These are phyloP conservation scores for Dysmachus trigonus DNA, from an alignment of 2,888 invertebrate species.

Conservation along the genomic window DNA sequence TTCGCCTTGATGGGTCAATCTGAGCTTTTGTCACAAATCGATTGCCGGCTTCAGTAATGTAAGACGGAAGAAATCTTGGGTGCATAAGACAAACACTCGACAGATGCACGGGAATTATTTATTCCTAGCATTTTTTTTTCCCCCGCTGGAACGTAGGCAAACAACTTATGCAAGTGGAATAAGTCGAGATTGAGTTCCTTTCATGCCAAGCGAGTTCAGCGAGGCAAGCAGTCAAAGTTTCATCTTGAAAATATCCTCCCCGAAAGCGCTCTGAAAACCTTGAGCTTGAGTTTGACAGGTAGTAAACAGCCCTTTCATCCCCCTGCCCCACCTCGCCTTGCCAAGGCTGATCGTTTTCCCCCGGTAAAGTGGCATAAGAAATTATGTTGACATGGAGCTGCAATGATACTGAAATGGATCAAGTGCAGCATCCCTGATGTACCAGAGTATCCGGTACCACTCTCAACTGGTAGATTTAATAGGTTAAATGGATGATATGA, in stretches of 20 bases:
- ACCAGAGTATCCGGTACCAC: neutral
- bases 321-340: neutral
- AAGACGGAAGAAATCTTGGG: neutral
- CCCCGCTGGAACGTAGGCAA: neutral
- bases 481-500: conserved; percentile 4
- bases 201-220: neutral
- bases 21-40: neutral
- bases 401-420: conserved; percentile 23
- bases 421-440: neutral
- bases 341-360: neutral
- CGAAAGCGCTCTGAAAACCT: neutral
- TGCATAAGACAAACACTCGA: neutral
- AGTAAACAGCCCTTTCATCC: neutral
- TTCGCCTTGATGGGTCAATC: neutral
- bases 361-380: conserved; percentile 4
- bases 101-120: neutral
- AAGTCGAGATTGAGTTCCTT: conserved; percentile 15
- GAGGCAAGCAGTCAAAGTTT: conserved; percentile 5
- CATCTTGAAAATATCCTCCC: neutral
- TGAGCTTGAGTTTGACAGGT: neutral
- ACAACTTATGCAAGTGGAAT: conserved; percentile 28
- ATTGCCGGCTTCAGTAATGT: neutral
- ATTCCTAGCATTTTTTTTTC: neutral
- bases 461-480: neutral
- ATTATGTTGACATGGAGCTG: conserved; percentile 25